Base-by-base conservation (phyloP, 2,113 vertebrate genomes). In the Azemiops feae region DNA sequence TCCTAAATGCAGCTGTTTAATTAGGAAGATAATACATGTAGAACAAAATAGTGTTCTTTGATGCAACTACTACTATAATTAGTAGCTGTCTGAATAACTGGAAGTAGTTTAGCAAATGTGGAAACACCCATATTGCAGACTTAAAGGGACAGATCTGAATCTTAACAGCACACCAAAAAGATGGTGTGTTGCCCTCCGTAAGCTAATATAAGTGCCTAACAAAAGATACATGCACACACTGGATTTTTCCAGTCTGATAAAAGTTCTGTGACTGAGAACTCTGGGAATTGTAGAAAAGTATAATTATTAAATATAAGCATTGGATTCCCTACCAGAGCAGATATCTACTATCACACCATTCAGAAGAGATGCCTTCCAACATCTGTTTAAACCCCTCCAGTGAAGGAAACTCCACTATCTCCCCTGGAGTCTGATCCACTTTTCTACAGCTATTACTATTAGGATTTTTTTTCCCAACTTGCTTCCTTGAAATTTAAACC, bases 1-100 rank as follows among this genome's bases (percentile, higher is more conserved):
- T 90, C 58, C 58, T 53, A 39, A 60, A 11, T 16, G 8, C 1
- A 5, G 10, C 39, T 89, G 0, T 0, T 0, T 4, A 1, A 55
- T 25, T 54, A 54, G 90, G 69, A 55, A 57, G 11, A 86, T 1
- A 34, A 55, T 85, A 39, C 93, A 1, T 90, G 0, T 7, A 22
- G 30, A 81, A 18, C 27, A 88, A 34, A 20, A 54, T 22, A 0
- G 91, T 55, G 64, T 90, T 16, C 85, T n/a, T 81, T 81, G 69
- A 39, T 22, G 6, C 2, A 81, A 81, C 16, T 81, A 81, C 25
- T 55, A 20, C 5, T 81, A 81, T 81, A 9, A 18, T 39, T 22
- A 81, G 34, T 39, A 39, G 6, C 6, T 81, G 34, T 81, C 39
- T 81, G 20, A 81, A 22, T 81, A 81, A 8, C 69, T 69, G 11